phyloP scores from a whole-genome alignment of 2,113 vertebrate species.

The Coregonus clupeaformis region DNA sequence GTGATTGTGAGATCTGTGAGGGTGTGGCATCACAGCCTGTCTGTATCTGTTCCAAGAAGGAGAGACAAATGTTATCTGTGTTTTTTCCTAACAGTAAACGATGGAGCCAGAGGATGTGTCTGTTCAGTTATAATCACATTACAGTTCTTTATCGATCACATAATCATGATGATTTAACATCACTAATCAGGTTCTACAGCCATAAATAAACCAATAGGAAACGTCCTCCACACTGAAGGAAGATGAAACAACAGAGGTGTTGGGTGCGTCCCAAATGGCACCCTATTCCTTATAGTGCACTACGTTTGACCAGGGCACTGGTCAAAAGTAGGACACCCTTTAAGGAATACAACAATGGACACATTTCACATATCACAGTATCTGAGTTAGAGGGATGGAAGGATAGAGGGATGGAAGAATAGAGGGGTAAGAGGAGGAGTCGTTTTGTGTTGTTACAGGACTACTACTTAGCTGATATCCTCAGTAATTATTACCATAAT shows the following conservation, averaged over 20 bases:
- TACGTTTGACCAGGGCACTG: neutral
- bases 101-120: slow-evolving; percentile 27
- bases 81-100: slow-evolving; percentile 18
- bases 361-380: slow-evolving; percentile 43
- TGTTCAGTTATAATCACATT: slow-evolving; percentile 38
- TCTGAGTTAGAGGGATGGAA: slow-evolving; percentile 29
- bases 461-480: too few relatives aligned
- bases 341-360: slow-evolving; percentile 1
- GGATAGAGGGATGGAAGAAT: too few relatives aligned
- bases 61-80: slow-evolving; percentile 6
- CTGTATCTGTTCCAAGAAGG: neutral
- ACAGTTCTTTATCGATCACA: slow-evolving; percentile 24
- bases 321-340: neutral
- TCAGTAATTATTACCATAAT: too few relatives aligned
- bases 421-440: too few relatives aligned
- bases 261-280: neutral
- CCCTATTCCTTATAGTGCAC: too few relatives aligned
- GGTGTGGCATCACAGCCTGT: neutral
- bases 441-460: too few relatives aligned
- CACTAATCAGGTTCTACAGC: slow-evolving; percentile 21
- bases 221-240: slow-evolving; percentile 28
- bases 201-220: slow-evolving; percentile 3
- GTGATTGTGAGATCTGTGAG: neutral
- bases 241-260: slow-evolving; percentile 30
- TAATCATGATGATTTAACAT: slow-evolving; percentile 41